Base-by-base conservation (phyloP, 2,113 vertebrate genomes). In the Coryphaenoides rupestris region DNA sequence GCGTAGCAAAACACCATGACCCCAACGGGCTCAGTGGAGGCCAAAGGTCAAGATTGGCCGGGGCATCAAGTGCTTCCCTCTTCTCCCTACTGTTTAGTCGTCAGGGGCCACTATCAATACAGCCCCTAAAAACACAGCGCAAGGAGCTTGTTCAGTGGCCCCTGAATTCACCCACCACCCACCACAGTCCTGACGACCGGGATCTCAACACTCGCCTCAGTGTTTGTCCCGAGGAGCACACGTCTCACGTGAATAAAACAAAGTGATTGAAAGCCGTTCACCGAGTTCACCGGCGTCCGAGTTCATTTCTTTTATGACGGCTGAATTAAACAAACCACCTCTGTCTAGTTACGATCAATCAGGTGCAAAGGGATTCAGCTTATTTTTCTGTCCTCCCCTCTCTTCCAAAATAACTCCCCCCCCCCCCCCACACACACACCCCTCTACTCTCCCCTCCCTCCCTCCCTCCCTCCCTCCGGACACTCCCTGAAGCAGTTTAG, bases 401-500 rank as follows among this genome's bases (percentile, higher is more conserved):
- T 47, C 21, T 46, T 17, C n/a, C 12, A 15, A 40, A 50, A 50
- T n/a, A n/a, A 15, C 21, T 40, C 6, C 9, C 60, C 3, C 49
- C 50, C 50, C 7, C 23, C 19, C 53, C 26, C 19, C 40, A 6
- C 5, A 1, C 4, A 5, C n/a, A n/a, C n/a, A n/a, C n/a, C n/a
- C n/a, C n/a, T n/a, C n/a, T n/a, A n/a, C n/a, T n/a, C n/a, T n/a
- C n/a, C n/a, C n/a, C n/a, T n/a, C n/a, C n/a, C n/a, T n/a, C n/a
- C n/a, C n/a, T n/a, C n/a, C 76, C 74, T 75, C 62, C 64, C 68
- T 68, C 53, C 17, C 60, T 54, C 23, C 58, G 24, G 5, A 71
- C 62, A 69, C 67, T 82, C 80, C 81, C 78, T 67, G 61, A 81
- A 71, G 83, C 79, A 76, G 80, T 87, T 6, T 87, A 84, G 83